Conservation (phyloP, 2,797 vertebrate species). For the Pseudomugil tenellus region DNA sequence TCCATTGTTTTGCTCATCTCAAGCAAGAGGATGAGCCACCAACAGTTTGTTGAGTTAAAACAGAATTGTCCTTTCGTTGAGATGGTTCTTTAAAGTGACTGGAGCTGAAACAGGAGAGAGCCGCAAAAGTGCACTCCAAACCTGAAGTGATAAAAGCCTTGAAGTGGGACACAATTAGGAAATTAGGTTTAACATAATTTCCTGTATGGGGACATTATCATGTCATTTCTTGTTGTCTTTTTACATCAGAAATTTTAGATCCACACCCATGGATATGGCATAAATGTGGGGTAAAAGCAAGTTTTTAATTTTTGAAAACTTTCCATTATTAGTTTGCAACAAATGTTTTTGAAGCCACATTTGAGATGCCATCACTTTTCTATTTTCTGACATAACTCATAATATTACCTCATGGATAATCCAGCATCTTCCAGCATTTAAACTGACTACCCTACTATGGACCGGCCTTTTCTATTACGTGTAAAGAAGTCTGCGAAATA, state of each 20-base stretch:
- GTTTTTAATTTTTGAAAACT: not conserved
- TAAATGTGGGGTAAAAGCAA: not conserved
- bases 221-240: not conserved
- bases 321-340: not conserved
- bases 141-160: not conserved
- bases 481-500: too few relatives aligned
- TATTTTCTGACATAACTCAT: not conserved
- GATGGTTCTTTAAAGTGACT: not conserved
- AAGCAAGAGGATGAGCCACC: not conserved
- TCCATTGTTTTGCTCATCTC: not conserved
- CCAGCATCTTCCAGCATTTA: not conserved
- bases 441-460: not conserved
- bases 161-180: not conserved
- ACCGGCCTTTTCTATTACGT: too few relatives aligned
- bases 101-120: not conserved
- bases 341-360: not conserved
- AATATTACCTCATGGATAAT: not conserved
- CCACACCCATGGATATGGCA: not conserved
- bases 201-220: not conserved
- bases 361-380: not conserved
- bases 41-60: not conserved
- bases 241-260: not conserved
- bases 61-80: not conserved
- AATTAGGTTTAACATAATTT: not conserved
- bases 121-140: not conserved